These are phyloP conservation scores for Hapalemur alaotrensis DNA, from an alignment of 2,797 vertebrate species.

Conservation along the genomic window DNA sequence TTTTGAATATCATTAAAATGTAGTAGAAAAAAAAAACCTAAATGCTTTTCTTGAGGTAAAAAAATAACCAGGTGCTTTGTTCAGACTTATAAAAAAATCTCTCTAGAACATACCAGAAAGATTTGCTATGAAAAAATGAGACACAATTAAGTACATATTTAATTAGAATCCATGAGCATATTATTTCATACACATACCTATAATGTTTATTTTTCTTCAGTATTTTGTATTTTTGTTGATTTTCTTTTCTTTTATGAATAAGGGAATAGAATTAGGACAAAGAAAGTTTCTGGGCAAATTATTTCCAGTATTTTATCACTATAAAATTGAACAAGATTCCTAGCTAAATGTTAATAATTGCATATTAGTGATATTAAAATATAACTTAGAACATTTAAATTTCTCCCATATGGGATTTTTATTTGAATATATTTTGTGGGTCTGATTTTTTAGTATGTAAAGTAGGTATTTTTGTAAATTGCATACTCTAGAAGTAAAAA, in stretches of 20 bases:
- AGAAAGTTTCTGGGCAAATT: not conserved
- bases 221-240: not conserved
- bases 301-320: not conserved
- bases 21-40: not conserved
- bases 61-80: not conserved
- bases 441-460: constrained; percentile 43
- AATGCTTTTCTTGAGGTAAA: not conserved
- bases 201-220: constrained; percentile 21
- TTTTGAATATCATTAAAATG: not conserved
- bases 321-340: not conserved
- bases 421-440: not conserved
- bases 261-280: constrained; percentile 18
- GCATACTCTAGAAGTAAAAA: not conserved
- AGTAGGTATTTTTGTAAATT: constrained; percentile 13
- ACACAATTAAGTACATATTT: not conserved
- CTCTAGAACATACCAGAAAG: not conserved
- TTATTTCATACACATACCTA: not conserved
- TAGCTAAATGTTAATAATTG: constrained; percentile 27
- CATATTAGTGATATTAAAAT: not conserved
- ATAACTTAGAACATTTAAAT: constrained; percentile 3
- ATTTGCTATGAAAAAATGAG: constrained; percentile 15
- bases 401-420: not conserved
- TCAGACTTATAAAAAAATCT: not conserved
- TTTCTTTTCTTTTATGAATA: not conserved
- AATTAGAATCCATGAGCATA: not conserved